Base-by-base conservation (phyloP, 2,888 invertebrate genomes). In the Asteroscopus sphinx region DNA sequence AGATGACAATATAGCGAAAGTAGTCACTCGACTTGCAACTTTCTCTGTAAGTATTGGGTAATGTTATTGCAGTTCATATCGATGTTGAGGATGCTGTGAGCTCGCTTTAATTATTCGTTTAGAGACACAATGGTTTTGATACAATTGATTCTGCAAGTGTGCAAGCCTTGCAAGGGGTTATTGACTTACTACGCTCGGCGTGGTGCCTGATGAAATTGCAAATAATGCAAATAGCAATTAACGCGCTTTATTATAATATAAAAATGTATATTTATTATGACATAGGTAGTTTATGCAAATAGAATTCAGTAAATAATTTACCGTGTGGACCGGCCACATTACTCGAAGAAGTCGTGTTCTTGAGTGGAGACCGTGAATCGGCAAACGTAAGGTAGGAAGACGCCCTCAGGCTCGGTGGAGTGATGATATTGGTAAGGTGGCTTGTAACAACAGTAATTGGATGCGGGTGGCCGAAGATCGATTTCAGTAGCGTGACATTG, bases 111-210 rank as follows among this genome's bases (percentile, higher is more conserved):
- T 69, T 15, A 1, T 17, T 40, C 48, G 16, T 37, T 44, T 32
- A 21, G 0, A 11, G n/a, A 26, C 9, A 49, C 41, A 39, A 57
- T 51, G 49, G n/a, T 8, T n/a, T 42, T 35, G 33, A 56, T 69
- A 65, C 41, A 46, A 44, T 66, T 36, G 9, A 51, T 51, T 70
- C 21, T 57, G 41, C 28, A 35, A 15, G n/a, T 54, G 9, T 47
- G 54, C 33, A 36, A 35, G 12, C 30, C 32, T 37, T 39, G 30
- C 25, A 9, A 16, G 15, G 32, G 66, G 37, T 70, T 16, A 30
- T 51, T 70, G 58, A 51, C 52, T 21, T 12, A 16, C 5, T 5
- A 15, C 13, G 21, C 15, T 17, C 16, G 13, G 7, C 21, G n/a
- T n/a, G 16, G 7, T 15, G 25, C 7, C 6, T 9, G 7, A 16